Base-by-base conservation (phyloP, 2,888 invertebrate species). In the Acanthosepion esculentum region DNA sequence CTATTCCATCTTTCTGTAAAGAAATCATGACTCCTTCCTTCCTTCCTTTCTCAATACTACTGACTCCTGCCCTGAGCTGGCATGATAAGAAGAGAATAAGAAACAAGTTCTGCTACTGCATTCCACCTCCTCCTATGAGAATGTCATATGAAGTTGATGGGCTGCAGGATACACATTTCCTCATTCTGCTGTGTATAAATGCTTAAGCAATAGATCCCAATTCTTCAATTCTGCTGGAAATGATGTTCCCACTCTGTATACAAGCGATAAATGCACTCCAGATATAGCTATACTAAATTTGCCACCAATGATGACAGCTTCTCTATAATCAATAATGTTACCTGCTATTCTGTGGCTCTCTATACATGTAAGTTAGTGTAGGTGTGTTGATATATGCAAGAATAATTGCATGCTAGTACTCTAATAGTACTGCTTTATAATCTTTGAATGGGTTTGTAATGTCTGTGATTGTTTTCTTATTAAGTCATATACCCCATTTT, bases 301-400 rank as follows among this genome's bases (percentile, higher is more conserved):
- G 48, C 48, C 50, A 92, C 48, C 4, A 48, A 29, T 92, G 48
- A 48, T 92, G 92, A 92, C 92, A 92, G 48, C 23, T 91, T 48
- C 48, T 91, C 91, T 91, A 91, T 91, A 92, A 92, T 92, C 92
- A 48, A 92, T 92, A 92, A 92, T 48, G n/a, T 78, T n/a, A 48
- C 92, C 48, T 48, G n/a, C 92, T 48, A 92, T 92, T 92, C 92
- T 20, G 92, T 48, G 15, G 50, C 53, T n/a, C 50, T 92, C 15
- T 18, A 50, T 29, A 53, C n/a, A 29, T 15, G 29, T 48, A n/a
- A 78, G 91, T 48, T n/a, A 48, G 41, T 91, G 50, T 94, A n/a
- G 48, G 48, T 64, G 78, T 94, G 41, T 92, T 23, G n/a, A 50
- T 93, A 53, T 33, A 48, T 50, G 50, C 23, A 50, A 48, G 18